Conservation (phyloP, 2,113 vertebrate genomes). For the Bos indicus region DNA sequence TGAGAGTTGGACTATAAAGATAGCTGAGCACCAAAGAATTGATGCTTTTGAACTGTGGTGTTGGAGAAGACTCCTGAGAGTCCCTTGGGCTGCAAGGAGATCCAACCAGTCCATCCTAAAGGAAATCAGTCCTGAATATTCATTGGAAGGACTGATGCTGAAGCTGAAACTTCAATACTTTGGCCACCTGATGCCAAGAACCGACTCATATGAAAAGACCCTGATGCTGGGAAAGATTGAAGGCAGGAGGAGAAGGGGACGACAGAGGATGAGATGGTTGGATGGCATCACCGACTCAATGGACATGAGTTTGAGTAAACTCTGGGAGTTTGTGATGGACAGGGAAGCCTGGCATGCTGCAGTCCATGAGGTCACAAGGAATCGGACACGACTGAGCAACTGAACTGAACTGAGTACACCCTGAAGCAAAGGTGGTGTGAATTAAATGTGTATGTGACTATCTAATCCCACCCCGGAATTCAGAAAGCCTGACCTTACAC, state of each 20-base stretch:
- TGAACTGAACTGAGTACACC: neutral
- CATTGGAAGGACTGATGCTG: neutral
- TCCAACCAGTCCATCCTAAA: neutral
- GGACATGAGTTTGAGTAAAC: neutral
- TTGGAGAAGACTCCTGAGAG: neutral
- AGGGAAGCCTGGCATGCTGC: fast-evolving
- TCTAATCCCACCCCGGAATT: neutral
- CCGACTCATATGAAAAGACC: neutral
- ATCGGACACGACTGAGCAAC: neutral
- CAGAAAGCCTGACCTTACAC: neutral
- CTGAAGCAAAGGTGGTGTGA: neutral
- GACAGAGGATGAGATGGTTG: neutral
- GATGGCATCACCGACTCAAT: neutral
- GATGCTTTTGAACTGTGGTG: neutral
- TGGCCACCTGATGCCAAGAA: neutral
- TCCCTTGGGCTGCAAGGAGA: neutral
- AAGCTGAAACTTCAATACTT: neutral
- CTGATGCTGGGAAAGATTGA: neutral
- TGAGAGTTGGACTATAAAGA: neutral
- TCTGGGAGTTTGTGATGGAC: neutral
- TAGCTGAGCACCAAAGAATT: neutral
- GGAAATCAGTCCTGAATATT: neutral
- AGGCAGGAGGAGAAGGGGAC: neutral
- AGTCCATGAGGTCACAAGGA: neutral
- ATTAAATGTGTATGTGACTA: neutral